phyloP scores from a whole-genome alignment of 1,140 invertebrate species.

The Drosophila sulfurigaster region DNA sequence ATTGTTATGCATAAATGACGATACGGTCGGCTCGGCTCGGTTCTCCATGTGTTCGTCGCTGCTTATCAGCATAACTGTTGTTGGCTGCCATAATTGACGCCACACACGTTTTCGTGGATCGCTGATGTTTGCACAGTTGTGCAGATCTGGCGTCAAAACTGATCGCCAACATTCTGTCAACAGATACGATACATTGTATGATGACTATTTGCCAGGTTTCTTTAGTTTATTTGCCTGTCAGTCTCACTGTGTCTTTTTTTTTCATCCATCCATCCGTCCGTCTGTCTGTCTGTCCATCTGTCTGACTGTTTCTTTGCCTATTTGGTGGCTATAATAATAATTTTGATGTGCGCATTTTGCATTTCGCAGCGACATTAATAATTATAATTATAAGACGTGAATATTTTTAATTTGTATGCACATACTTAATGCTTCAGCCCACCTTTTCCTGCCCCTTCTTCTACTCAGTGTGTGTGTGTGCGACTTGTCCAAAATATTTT shows the following conservation, averaged over 20 bases:
- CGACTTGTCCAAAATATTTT: conserved; percentile 42
- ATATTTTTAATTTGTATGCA: conserved; percentile 45
- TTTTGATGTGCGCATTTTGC: conserved; percentile 52
- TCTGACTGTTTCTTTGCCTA: conserved; percentile 18
- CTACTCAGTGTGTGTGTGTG: conserved; percentile 14
- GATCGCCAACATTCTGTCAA: conserved; percentile 38
- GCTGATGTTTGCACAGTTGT: conserved; percentile 43
- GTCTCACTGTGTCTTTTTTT: background rate
- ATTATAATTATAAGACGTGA: conserved; percentile 47
- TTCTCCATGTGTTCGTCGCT: too few species aligned
- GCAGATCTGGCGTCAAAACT: conserved; percentile 28
- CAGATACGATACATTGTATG: conserved; percentile 30
- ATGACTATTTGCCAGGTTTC: conserved; percentile 25
- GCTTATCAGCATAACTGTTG: conserved; percentile 8
- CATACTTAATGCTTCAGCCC: conserved; percentile 18
- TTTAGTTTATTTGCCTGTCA: conserved; percentile 14
- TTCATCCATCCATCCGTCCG: background rate
- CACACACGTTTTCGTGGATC: conserved; percentile 8
- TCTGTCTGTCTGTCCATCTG: conserved; percentile 16
- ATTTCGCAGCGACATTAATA: conserved; percentile 41
- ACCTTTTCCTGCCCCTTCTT: background rate
- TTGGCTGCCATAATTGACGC: conserved; percentile 17
- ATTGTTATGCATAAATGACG: too few species aligned
- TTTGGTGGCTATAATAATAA: conserved; percentile 39
- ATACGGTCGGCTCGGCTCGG: too few species aligned